phyloP scores from a whole-genome alignment of 2,113 vertebrate species.

The Ophthalmolycus amberensis region DNA sequence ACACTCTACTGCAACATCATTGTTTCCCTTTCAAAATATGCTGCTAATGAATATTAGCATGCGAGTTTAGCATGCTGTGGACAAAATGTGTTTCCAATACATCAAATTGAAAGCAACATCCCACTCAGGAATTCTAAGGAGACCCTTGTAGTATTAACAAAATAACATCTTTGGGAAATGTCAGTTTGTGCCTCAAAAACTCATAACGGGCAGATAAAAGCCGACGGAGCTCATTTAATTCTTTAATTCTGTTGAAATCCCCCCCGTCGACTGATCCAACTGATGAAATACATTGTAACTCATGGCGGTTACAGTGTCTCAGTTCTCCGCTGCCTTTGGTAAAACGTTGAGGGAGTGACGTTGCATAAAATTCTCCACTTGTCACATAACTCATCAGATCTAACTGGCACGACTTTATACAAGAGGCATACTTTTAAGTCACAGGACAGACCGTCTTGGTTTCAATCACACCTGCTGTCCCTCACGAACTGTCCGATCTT shows the following conservation, averaged over 20 bases:
- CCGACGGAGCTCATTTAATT: background rate
- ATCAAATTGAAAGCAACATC: background rate
- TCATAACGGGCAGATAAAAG: background rate
- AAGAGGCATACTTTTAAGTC: background rate
- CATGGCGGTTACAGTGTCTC: background rate
- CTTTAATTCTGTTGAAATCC: background rate
- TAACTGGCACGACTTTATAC: background rate
- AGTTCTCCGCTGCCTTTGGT: constrained; percentile 8
- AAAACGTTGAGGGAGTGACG: background rate
- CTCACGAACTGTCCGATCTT: constrained; percentile 28
- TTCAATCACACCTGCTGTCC: constrained; percentile 5
- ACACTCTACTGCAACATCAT: background rate
- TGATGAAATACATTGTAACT: constrained; percentile 31
- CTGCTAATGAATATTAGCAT: background rate
- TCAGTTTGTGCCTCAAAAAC: constrained; percentile 8
- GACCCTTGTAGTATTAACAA: background rate
- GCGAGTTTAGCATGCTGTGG: background rate
- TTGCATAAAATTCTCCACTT: constrained; percentile 19
- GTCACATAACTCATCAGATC: background rate
- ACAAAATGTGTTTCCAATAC: background rate
- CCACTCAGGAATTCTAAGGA: background rate
- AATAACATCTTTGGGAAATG: background rate
- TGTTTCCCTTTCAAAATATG: background rate
- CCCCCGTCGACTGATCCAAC: background rate
- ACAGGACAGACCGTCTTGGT: background rate